Evolutionary conservation across 2,113 vertebrate species (phyloP), one percentile per base, ranked within the genome.

Genomic region (Mugil cephalus): DNA sequence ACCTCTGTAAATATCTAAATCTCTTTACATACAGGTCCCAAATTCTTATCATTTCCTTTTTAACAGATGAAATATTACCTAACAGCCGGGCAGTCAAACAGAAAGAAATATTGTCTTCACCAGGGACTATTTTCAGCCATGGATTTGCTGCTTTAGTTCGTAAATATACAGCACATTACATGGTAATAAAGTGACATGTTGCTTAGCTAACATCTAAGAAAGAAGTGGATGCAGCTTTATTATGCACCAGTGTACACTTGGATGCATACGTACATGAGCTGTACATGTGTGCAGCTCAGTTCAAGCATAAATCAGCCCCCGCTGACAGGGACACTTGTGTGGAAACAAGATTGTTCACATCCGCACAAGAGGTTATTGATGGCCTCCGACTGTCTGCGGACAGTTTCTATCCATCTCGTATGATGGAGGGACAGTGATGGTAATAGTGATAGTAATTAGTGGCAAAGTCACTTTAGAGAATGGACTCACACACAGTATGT

Each of bases 281-380:
- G 10, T 60, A 45, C 74, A 82, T 42, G 69, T 82, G 69, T 40
- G 59, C 53, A 9, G 48, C 24, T 74, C 34, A 58, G 68, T 65
- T 64, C 35, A 39, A 66, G 84, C 80, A 77, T 82, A 68, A 80
- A 74, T 86, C 79, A 71, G 58, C 3, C 10, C n/a, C 67, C 79
- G 76, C 84, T 83, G 85, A 84, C 75, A 58, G 74, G 21, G 58
- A 36, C 63, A 55, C 56, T 67, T 58, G 56, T 82, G 77, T 50
- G 51, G 43, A 59, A 62, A 81, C 66, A 76, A 83, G 74, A 78
- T 61, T 56, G 72, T 82, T 84, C 79, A 73, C 72, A 79, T 88
- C 85, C 84, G 85, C 81, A 58, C 51, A 63, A 81, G 84, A 45
- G 71, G 85, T 89, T 87, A 90, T 84, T 86, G 75, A 90, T 89